phyloP scores from a whole-genome alignment of 2,113 vertebrate genomes.

The Ammodytes dubius region DNA sequence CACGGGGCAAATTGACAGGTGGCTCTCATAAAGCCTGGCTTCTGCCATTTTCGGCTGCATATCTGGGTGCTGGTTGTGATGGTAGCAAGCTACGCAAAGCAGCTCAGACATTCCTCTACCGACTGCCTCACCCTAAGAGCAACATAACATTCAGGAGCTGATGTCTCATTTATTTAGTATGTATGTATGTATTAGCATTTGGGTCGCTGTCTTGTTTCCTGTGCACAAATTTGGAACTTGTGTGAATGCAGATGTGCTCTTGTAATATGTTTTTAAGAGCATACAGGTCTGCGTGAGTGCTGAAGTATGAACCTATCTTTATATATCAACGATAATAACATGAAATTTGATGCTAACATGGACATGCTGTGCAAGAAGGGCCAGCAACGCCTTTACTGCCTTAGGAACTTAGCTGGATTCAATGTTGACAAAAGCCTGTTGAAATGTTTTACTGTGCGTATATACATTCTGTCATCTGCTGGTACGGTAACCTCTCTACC shows the following conservation, averaged over 20 bases:
- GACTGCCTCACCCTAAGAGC: neutral
- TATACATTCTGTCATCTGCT: too few species aligned
- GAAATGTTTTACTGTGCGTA: too few species aligned
- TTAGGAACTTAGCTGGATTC: too few species aligned
- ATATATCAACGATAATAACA: too few species aligned
- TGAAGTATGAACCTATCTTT: neutral
- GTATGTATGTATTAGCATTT: too few species aligned
- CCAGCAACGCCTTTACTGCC: too few species aligned
- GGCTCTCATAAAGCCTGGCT: neutral
- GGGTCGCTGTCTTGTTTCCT: neutral
- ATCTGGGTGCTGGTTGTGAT: neutral
- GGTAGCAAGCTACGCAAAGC: neutral
- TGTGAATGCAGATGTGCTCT: neutral
- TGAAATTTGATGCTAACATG: too few species aligned
- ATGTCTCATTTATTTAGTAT: neutral
- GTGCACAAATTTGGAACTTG: neutral
- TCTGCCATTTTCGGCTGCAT: neutral
- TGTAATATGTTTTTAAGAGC: neutral
- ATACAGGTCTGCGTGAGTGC: neutral
- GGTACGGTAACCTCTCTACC: too few species aligned
- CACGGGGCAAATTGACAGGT: slow-evolving; percentile 4
- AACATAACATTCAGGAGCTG: neutral
- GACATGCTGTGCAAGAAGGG: too few species aligned
- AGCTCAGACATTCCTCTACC: neutral
- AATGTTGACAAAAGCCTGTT: too few species aligned